These are phyloP conservation scores for Apamea epomidion DNA, from an alignment of 2,888 invertebrate species.

Conservation along the genomic window DNA sequence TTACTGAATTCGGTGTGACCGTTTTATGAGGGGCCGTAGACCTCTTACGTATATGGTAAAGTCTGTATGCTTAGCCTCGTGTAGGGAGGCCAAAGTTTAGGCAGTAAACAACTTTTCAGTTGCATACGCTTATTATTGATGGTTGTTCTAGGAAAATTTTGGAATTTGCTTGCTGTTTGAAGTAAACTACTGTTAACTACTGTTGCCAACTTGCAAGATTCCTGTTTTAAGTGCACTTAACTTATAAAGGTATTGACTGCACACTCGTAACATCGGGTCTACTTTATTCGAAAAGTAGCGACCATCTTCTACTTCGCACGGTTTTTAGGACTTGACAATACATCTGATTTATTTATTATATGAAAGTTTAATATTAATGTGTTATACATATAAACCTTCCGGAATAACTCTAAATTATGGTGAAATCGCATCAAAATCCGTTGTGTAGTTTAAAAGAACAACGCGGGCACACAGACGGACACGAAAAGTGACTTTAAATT, in stretches of 20 bases:
- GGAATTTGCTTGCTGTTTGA: constrained; percentile 16
- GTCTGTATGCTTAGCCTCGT: constrained; percentile 11
- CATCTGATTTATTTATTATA: neutral
- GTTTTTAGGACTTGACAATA: neutral
- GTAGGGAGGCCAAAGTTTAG: constrained; percentile 15
- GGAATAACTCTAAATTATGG: neutral
- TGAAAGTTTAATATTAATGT: neutral
- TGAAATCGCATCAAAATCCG: neutral
- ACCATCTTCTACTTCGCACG: neutral
- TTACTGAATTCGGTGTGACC: constrained; percentile 55
- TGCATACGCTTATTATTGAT: constrained; percentile 30
- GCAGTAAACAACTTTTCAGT: constrained; percentile 37
- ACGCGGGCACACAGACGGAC: neutral
- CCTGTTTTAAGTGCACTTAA: neutral
- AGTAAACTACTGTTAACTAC: constrained; percentile 2
- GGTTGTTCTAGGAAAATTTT: constrained; percentile 36
- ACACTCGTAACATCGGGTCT: neutral
- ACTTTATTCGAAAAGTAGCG: neutral
- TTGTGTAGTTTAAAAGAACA: neutral
- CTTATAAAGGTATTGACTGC: neutral
- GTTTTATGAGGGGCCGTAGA: constrained; percentile 55
- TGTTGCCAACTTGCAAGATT: neutral
- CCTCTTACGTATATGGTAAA: constrained; percentile 39
- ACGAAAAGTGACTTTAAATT: neutral
- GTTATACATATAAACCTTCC: neutral